Conservation (phyloP, 2,113 vertebrate species). For the Suricata suricatta region DNA sequence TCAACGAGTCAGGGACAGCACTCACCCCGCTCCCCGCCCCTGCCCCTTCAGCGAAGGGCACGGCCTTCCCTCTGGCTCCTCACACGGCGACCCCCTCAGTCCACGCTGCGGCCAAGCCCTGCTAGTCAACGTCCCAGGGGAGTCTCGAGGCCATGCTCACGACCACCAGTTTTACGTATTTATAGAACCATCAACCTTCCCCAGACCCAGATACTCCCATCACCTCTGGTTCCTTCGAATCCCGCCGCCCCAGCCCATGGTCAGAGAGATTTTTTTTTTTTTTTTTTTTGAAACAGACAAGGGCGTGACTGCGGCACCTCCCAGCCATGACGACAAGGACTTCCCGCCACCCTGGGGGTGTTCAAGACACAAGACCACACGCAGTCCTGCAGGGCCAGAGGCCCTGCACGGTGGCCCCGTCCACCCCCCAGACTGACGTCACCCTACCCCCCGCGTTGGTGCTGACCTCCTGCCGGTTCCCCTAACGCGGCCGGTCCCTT, state of each 20-base stretch:
- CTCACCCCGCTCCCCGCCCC: fast-evolving
- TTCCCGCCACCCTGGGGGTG: too few relatives aligned
- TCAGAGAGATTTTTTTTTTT: neutral
- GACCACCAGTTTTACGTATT: neutral
- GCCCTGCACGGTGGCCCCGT: neutral
- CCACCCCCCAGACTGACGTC: neutral
- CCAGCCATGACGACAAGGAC: neutral
- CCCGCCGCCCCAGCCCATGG: neutral
- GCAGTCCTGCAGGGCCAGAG: neutral
- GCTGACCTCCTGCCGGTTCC: neutral
- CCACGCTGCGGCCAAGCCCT: neutral
- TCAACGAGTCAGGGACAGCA: neutral
- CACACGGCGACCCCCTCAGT: neutral
- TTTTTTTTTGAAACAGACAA: neutral
- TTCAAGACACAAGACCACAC: neutral
- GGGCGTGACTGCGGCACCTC: neutral
- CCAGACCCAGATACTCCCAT: neutral
- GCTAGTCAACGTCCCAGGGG: neutral
- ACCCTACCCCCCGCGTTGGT: neutral
- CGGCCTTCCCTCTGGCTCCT: neutral
- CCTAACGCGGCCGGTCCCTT: neutral
- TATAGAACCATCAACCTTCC: neutral
- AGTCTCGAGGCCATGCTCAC: neutral
- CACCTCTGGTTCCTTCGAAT: neutral
- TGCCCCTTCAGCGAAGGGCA: neutral